Evolutionary conservation across 1,140 invertebrate species (phyloP).

Genomic region (Solen grandis): DNA sequence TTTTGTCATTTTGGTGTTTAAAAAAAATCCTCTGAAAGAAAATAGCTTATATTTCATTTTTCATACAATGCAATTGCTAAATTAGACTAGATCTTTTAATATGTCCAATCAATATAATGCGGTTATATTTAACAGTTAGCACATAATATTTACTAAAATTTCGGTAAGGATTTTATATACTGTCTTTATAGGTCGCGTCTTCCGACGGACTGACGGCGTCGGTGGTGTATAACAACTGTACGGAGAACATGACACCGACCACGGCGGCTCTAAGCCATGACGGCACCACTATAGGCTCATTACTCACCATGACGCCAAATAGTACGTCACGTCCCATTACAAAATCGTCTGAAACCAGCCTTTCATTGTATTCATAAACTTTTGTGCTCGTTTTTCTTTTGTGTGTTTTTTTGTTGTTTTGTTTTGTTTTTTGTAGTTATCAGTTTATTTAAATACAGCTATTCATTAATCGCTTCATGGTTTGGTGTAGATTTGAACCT

Average conservation of each 20-base stretch:
- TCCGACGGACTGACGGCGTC: conserved; percentile 11
- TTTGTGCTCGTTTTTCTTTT: no score
- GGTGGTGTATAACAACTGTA: conserved; percentile 31
- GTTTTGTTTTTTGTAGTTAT: no score
- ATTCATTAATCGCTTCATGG: no score
- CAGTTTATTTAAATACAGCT: no score
- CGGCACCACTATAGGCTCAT: conserved; percentile 14
- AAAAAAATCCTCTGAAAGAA: background rate
- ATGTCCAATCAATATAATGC: background rate
- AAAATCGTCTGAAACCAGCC: no score
- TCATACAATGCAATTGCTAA: background rate
- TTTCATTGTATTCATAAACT: no score
- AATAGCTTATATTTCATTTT: background rate
- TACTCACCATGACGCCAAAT: conserved; percentile 15
- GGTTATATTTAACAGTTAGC: background rate
- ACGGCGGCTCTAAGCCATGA: background rate
- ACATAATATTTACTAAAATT: background rate
- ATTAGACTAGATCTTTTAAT: background rate
- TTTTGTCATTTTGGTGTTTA: background rate
- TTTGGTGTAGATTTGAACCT: no score
- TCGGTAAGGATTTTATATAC: background rate
- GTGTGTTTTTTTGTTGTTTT: no score
- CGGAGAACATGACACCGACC: conserved; percentile 21
- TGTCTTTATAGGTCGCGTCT: conserved; percentile 12
- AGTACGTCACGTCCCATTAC: no score